These are phyloP conservation scores for Oophaga pumilio DNA, from an alignment of 2,113 vertebrate genomes.

Conservation along the genomic window DNA sequence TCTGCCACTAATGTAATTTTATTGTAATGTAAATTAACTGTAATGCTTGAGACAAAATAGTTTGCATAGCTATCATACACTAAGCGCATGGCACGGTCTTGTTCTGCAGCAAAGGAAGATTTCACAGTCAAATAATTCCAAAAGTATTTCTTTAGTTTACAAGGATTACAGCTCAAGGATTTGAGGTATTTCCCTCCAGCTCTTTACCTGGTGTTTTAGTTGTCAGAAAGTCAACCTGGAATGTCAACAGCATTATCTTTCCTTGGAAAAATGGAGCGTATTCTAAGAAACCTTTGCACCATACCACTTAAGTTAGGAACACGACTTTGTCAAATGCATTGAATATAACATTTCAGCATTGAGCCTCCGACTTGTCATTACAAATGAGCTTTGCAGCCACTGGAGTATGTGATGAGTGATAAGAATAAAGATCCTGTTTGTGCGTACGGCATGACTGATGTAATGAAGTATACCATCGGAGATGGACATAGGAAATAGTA, in stretches of 20 bases:
- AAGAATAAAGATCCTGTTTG: conserved; percentile 25
- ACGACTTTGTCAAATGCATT: conserved; percentile 53
- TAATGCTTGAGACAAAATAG: conserved; percentile 13
- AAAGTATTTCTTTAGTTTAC: conserved; percentile 21
- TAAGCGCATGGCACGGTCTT: neutral
- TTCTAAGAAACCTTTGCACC: conserved; percentile 47
- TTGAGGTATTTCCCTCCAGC: conserved; percentile 53
- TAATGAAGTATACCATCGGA: conserved; percentile 38
- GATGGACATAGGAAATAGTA: conserved; percentile 34
- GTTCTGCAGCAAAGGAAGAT: neutral
- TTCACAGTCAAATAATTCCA: conserved; percentile 15
- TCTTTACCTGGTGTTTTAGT: conserved; percentile 44
- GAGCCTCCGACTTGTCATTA: conserved; percentile 42
- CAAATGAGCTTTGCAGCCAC: conserved; percentile 54
- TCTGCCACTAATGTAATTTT: no score
- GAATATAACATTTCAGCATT: conserved; percentile 50
- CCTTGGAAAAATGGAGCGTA: conserved; percentile 9
- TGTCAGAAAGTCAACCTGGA: conserved; percentile 52
- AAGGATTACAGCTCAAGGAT: conserved; percentile 48
- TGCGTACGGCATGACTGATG: conserved; percentile 30
- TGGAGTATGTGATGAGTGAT: conserved; percentile 53
- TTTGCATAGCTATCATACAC: conserved; percentile 23
- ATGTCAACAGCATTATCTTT: conserved; percentile 52
- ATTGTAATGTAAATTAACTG: neutral
- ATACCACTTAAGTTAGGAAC: conserved; percentile 49